Evolutionary conservation across 2,888 invertebrate genomes (phyloP).

Genomic region (Idaea aversata): DNA sequence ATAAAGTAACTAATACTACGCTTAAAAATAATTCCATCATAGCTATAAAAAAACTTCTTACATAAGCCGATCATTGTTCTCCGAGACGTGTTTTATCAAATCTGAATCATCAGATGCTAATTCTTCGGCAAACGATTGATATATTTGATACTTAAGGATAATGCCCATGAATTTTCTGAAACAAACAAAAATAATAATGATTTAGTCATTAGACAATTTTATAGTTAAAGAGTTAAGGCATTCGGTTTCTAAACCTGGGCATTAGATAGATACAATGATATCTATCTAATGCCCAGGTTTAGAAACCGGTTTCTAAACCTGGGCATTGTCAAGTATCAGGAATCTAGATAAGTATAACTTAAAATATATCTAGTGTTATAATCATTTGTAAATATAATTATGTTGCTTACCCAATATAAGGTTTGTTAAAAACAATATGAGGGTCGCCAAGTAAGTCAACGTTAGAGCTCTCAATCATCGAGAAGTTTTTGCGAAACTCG

Average conservation of each 20-base stretch:
- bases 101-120: conserved; percentile 66
- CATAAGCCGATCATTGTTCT: conserved; percentile 63
- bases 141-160: conserved; percentile 80
- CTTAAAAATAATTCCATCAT: not conserved
- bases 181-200: conserved; percentile 26
- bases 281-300: too few relatives aligned
- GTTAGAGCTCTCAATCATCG: conserved; percentile 66
- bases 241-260: too few relatives aligned
- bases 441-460: conserved; percentile 75
- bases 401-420: conserved; percentile 72
- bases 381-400: not conserved
- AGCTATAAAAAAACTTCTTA: conserved; percentile 40
- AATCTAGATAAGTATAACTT: not conserved
- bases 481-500: conserved; percentile 70
- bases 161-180: conserved; percentile 79
- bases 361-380: not conserved
- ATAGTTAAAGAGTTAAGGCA: too few relatives aligned
- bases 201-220: too few relatives aligned
- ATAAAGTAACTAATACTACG: too few relatives aligned
- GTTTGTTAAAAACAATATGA: conserved; percentile 75
- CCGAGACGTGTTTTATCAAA: conserved; percentile 62
- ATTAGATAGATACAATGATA: too few relatives aligned
- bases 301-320: too few relatives aligned
- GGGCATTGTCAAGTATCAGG: too few relatives aligned
- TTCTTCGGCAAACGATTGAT: conserved; percentile 74